These are phyloP conservation scores for Cyanoliseus patagonus DNA, from an alignment of 2,113 vertebrate species.

Conservation along the genomic window DNA sequence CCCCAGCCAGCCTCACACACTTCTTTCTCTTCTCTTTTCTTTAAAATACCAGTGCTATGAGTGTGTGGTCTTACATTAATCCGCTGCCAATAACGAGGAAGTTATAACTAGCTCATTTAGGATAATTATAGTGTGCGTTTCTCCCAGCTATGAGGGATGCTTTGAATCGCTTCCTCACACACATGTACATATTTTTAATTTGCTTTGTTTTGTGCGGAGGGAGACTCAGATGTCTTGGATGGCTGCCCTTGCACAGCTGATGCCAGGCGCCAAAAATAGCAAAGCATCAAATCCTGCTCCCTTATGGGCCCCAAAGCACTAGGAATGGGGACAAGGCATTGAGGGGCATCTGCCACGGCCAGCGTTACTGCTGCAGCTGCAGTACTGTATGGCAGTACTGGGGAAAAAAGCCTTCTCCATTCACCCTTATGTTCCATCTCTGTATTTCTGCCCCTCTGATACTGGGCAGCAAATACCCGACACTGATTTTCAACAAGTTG, in stretches of 20 bases:
- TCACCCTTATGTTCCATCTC: neutral
- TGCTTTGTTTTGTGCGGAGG: constrained; percentile 33
- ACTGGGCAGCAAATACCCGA: neutral
- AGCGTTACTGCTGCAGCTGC: neutral
- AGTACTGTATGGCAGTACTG: neutral
- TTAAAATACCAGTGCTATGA: neutral
- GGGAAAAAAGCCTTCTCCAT: neutral
- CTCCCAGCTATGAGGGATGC: constrained; percentile 63
- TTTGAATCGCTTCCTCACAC: constrained; percentile 55
- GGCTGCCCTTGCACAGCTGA: constrained; percentile 17
- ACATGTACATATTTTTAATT: constrained; percentile 1
- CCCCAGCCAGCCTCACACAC: neutral
- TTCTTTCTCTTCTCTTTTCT: neutral
- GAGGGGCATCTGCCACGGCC: neutral
- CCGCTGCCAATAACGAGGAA: constrained; percentile 26
- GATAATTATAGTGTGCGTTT: constrained; percentile 60
- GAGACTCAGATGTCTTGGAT: constrained; percentile 54
- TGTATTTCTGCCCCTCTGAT: neutral
- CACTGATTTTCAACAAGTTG: neutral
- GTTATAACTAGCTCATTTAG: constrained; percentile 60
- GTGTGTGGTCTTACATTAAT: constrained; percentile 27
- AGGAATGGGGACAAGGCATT: neutral
- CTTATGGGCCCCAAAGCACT: neutral
- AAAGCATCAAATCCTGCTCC: neutral
- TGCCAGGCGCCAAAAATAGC: constrained; percentile 41